Base-by-base conservation (phyloP, 2,113 vertebrate genomes). In the Malurus cyaneus region DNA sequence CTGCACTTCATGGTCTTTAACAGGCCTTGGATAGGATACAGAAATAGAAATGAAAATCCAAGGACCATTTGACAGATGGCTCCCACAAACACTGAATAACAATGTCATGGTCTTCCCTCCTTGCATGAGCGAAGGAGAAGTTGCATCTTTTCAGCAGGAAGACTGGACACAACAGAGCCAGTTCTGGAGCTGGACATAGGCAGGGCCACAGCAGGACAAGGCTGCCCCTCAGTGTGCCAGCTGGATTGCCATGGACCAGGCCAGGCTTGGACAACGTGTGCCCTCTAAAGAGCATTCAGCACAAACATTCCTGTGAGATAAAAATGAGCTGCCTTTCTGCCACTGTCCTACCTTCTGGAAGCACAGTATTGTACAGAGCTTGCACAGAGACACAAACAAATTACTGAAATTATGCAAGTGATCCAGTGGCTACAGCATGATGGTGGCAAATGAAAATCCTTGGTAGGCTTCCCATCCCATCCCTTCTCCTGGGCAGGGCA, bases 191-290 rank as follows among this genome's bases (percentile, higher is more conserved):
- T 21, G 69, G 50, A 32, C 12, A 2, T 1, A 14, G 39, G 32
- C 4, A 65, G 56, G 47, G 31, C 47, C 18, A 3, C 0, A 5
- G 32, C 0, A 11, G 69, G 60, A 42, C 59, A 46, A 39, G 36
- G 60, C 34, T 42, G 32, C 18, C 24, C 14, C 62, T 34, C 64
- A 23, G 24, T 1, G 3, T 32, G 11, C n/a, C 5, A 8, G 20
- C 54, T 36, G 42, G 32, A 79, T 9, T 3, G n/a, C 42, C 56
- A 34, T 0, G 0, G 47, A 29, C 9, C 41, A n/a, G 13, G 8
- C n/a, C 73, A 26, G 65, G 47, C 42, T 39, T 34, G 71, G 56
- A 19, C 19, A 54, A 11, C 0, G 0, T 32, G n/a, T 74, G 36
- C 46, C 52, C 54, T 53, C 71, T 61, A 52, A 61, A 74, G 74